Percentiles rank a stretch among this genome's conserved stretches.
phyloP scores from a whole-genome alignment of 30 jellyfish, hydroid and myxozoan species.

The Hydractinia symbiolongicarpus region DNA sequence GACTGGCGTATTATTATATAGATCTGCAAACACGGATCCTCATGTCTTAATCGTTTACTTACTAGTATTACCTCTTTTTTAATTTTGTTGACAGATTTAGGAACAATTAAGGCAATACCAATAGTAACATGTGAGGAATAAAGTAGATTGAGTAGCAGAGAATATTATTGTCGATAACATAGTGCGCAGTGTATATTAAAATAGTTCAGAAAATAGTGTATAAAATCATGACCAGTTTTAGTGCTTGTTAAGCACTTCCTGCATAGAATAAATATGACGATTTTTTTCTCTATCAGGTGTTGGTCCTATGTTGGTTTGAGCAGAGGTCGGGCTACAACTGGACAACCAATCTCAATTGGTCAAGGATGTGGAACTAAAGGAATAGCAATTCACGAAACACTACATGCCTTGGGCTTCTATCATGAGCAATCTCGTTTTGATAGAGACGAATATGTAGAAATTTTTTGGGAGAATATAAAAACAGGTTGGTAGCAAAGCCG shows the following conservation, averaged over 20 bases:
- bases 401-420: slow-evolving; percentile 58
- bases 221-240: no score
- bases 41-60: no score
- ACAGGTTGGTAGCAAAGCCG: slow-evolving; percentile 26
- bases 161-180: not conserved
- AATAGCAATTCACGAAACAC: slow-evolving; percentile 41
- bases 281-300: slow-evolving; percentile 27
- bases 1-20: no score
- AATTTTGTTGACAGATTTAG: no score
- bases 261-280: no score
- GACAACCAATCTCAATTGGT: slow-evolving; percentile 37
- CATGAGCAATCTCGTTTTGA: slow-evolving; percentile 71
- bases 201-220: no score
- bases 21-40: no score
- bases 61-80: no score
- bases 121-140: no score
- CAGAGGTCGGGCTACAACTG: not conserved
- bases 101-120: no score
- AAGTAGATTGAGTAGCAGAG: not conserved
- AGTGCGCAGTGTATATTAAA: no score
- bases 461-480: slow-evolving; percentile 61
- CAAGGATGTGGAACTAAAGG: slow-evolving; percentile 28
- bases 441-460: slow-evolving; percentile 47
- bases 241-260: no score
- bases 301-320: slow-evolving; percentile 46